phyloP scores from a whole-genome alignment of 1,140 invertebrate species.

The Hyposmocoma kahamanoa region DNA sequence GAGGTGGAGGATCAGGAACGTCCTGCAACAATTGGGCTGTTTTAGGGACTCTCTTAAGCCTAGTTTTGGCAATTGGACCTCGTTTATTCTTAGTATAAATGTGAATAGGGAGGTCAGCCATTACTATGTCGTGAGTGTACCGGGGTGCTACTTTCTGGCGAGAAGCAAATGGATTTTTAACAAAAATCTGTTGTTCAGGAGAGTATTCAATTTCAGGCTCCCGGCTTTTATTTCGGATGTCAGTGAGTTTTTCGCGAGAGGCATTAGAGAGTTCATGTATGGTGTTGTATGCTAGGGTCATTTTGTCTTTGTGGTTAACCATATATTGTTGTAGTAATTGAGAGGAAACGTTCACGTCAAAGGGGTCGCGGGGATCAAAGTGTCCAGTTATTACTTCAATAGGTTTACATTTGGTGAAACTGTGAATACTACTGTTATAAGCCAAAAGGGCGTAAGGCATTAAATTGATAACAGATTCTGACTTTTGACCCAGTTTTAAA shows the following conservation, averaged over 20 bases:
- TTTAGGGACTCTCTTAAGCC: conserved; percentile 1
- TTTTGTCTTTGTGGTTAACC: neutral
- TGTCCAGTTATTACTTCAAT: conserved; percentile 2
- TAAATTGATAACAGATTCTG: neutral
- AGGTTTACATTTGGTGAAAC: conserved; percentile 1
- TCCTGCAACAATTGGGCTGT: neutral
- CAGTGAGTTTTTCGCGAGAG: neutral
- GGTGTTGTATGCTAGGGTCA: neutral
- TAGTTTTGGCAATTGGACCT: conserved; percentile 2
- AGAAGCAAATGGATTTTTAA: conserved; percentile 18
- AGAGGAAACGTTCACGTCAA: neutral
- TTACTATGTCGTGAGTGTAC: conserved; percentile 1
- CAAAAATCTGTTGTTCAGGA: conserved; percentile 22
- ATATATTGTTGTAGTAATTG: conserved; percentile 4
- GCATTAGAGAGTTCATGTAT: neutral
- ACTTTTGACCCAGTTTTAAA: neutral
- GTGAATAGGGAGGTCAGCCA: conserved; percentile 2
- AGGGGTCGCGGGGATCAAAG: conserved; percentile 6
- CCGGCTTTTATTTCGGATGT: conserved; percentile 5
- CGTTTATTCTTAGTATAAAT: conserved; percentile 4
- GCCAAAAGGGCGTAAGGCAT: conserved; percentile 1
- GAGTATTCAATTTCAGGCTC: conserved; percentile 19
- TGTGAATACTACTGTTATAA: conserved; percentile 4
- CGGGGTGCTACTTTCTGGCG: conserved; percentile 14
- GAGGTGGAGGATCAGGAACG: neutral